Conservation (phyloP, 2,797 vertebrate species). For the Sebastes umbrosus region DNA sequence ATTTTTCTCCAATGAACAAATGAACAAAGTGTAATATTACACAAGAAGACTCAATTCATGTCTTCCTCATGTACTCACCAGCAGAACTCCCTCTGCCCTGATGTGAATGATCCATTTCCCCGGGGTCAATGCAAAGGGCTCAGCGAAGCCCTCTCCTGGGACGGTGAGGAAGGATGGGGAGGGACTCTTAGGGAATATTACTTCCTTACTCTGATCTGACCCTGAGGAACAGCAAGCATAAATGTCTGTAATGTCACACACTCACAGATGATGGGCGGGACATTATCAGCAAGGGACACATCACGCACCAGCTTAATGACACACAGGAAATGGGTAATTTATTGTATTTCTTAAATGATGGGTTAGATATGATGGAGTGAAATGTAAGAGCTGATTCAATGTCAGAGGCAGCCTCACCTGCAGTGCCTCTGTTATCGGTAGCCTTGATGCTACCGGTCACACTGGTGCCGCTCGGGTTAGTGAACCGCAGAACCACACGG, state of each 20-base stretch:
- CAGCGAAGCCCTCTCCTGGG: constrained; percentile 87
- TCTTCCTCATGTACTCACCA: constrained; percentile 84
- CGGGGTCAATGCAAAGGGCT: constrained; percentile 85
- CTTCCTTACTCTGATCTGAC: constrained; percentile 85
- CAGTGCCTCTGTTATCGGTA: constrained; percentile 72
- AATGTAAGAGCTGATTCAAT: background rate
- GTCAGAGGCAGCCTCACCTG: constrained; percentile 83
- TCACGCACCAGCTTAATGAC: background rate
- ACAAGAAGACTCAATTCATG: background rate
- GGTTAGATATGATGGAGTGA: constrained; percentile 25
- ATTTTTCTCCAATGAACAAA: background rate
- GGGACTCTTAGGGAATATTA: constrained; percentile 86
- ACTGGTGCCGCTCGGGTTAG: constrained; percentile 83
- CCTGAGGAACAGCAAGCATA: constrained; percentile 72
- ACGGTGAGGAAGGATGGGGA: constrained; percentile 89
- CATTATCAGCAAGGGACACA: background rate
- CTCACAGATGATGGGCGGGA: background rate
- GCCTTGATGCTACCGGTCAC: constrained; percentile 83
- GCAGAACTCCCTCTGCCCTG: constrained; percentile 86
- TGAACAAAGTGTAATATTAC: background rate
- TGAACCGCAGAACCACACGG: constrained; percentile 88
- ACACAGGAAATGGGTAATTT: background rate
- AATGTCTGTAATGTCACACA: background rate
- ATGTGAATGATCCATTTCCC: constrained; percentile 89
- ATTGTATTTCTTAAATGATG: background rate